Base-by-base conservation (phyloP, 2,113 vertebrate species). In the Hippoglossus stenolepis region DNA sequence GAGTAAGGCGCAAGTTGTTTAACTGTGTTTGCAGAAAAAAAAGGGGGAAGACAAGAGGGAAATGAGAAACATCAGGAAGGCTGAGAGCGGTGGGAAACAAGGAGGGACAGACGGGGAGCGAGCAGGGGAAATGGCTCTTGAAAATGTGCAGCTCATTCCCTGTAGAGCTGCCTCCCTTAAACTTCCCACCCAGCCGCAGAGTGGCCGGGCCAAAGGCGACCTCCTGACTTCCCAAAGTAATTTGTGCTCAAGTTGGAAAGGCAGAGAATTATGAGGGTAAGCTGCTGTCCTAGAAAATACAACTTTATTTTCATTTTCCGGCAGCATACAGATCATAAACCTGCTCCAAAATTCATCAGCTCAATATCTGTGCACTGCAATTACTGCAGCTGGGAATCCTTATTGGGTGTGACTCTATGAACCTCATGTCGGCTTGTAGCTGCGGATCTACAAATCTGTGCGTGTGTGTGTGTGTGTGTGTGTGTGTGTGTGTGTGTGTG, bases 321-420 rank as follows among this genome's bases (percentile, higher is more conserved):
- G 75, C 75, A 31, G 70, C 61, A 18, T 47, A 47, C 56, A 70
- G 67, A 70, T 38, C 60, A 15, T 49, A 26, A 80, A 86, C 70
- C 72, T 69, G 23, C 74, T 75, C 70, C 78, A 72, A 49, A 73
- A 83, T 80, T 73, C 80, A 74, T 79, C 66, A 72, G 66, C 70
- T 84, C 64, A 0, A 61, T 69, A 40, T 77, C 77, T 64, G 60
- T 66, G 75, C 23, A 12, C 47, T 57, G 75, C 67, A 70, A 83
- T 92, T 87, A 87, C 82, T 59, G 15, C 83, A 89, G 76, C 85
- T 88, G 72, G 57, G 66, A 77, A 51, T 66, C 74, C 71, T 83
- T 71, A 86, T 86, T 79, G 61, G 69, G 76, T 75, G 72, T 80
- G 86, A 85, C 77, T 82, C 77, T 84, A 79, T 87, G 69, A 59